These are phyloP conservation scores for Sarcophaga carnaria DNA, from an alignment of 2,888 invertebrate genomes.

Conservation along the genomic window DNA sequence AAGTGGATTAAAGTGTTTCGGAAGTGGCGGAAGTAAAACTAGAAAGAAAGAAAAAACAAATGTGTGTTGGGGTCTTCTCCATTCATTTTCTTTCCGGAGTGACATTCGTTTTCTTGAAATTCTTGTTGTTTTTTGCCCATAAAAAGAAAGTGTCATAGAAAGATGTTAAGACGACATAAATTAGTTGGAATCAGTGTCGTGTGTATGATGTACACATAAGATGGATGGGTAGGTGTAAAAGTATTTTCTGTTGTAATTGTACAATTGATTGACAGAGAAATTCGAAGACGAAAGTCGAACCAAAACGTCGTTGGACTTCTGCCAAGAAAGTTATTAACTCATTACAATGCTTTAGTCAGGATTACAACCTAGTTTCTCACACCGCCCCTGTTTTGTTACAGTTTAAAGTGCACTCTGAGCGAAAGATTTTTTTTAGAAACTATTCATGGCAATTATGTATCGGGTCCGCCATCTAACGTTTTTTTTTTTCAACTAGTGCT, in stretches of 20 bases:
- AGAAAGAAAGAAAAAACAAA: not conserved
- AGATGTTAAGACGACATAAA: conserved; percentile 30
- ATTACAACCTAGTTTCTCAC: too few relatives aligned
- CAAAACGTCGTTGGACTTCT: too few relatives aligned
- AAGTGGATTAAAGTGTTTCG: conserved; percentile 69
- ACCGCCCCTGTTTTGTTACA: too few relatives aligned
- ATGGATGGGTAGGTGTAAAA: not conserved
- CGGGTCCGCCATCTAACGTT: too few relatives aligned
- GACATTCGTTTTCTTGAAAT: not conserved
- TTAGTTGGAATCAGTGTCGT: conserved; percentile 1
- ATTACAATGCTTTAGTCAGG: too few relatives aligned
- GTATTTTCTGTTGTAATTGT: not conserved
- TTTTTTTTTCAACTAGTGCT: too few relatives aligned
- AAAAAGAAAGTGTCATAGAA: conserved; percentile 27
- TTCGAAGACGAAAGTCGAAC: too few relatives aligned
- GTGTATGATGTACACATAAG: not conserved
- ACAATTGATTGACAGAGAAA: too few relatives aligned
- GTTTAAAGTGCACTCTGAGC: too few relatives aligned
- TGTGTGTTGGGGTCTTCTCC: conserved; percentile 16
- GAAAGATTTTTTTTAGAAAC: too few relatives aligned
- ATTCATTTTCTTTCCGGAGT: conserved; percentile 1
- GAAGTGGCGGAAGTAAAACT: conserved; percentile 70
- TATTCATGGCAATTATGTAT: too few relatives aligned
- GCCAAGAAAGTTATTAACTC: too few relatives aligned
- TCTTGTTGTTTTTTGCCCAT: conserved; percentile 23